Conservation (phyloP, 2,888 invertebrate species). For the Lithodes maja region DNA sequence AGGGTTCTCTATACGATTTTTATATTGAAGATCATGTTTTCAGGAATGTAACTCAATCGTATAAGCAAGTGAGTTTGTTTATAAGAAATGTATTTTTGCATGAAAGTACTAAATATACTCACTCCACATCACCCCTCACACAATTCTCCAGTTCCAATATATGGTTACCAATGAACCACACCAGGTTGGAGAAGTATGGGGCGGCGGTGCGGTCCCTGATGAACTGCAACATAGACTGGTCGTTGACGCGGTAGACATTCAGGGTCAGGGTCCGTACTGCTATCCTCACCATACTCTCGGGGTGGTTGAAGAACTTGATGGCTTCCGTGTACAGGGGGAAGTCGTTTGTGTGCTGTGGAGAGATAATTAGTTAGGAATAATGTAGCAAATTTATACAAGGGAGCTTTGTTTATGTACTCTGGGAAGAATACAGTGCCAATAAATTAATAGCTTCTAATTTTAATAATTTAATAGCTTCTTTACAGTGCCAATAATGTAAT, state of each 20-base stretch:
- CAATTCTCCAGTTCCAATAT: constrained; percentile 96
- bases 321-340: constrained; percentile 99
- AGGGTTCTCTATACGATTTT: no score
- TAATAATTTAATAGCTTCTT: no score
- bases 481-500: not conserved
- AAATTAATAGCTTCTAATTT: no score
- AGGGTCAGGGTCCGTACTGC: constrained; percentile 97
- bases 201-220: constrained; percentile 97
- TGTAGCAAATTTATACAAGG: no score
- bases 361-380: not conserved
- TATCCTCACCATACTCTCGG: constrained; percentile 99
- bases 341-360: constrained; percentile 93
- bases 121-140: constrained; percentile 96
- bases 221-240: constrained; percentile 90
- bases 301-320: constrained; percentile 99
- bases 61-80: no score
- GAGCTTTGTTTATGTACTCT: no score
- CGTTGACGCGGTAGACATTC: constrained; percentile 85
- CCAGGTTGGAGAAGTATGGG: constrained; percentile 98
- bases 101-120: constrained; percentile 76
- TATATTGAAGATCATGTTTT: no score
- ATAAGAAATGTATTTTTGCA: not conserved
- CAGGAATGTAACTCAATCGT: no score
- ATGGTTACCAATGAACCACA: constrained; percentile 99
- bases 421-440: no score